Evolutionary conservation across 2,888 invertebrate species (phyloP).

Genomic region (Cerastoderma edule): DNA sequence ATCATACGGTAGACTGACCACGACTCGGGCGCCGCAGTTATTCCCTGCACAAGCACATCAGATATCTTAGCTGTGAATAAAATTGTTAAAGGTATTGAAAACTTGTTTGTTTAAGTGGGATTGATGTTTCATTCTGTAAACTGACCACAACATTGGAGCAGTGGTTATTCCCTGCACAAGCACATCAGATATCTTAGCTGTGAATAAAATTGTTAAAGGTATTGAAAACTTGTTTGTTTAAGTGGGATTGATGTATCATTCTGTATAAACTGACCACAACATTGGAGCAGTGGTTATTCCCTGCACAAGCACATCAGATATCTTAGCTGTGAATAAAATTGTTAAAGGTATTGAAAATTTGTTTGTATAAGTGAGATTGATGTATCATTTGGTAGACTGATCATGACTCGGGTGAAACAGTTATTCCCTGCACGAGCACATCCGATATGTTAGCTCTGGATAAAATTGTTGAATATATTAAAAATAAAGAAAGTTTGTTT

Average conservation of each 20-base stretch:
- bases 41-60: constrained; percentile 49
- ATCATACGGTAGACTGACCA: constrained; percentile 57
- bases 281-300: constrained; percentile 46
- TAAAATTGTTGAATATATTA: no score
- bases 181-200: constrained; percentile 44
- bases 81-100: no score
- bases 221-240: no score
- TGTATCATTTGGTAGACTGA: constrained; percentile 54
- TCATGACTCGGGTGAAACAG: constrained; percentile 51
- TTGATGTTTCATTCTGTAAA: constrained; percentile 58
- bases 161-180: constrained; percentile 45
- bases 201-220: no score
- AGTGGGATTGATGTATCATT: constrained; percentile 58
- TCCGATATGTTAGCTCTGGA: constrained; percentile 39
- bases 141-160: constrained; percentile 48
- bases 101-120: no score
- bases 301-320: constrained; percentile 50
- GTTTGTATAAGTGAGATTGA: no score
- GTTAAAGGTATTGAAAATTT: no score
- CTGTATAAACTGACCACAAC: constrained; percentile 52
- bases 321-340: constrained; percentile 23
- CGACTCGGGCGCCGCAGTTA: constrained; percentile 45
- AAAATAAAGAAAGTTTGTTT: no score
- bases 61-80: constrained; percentile 31
- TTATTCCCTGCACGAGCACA: constrained; percentile 44